These are phyloP conservation scores for Ammospiza nelsoni DNA, from an alignment of 2,113 vertebrate genomes.

Conservation along the genomic window DNA sequence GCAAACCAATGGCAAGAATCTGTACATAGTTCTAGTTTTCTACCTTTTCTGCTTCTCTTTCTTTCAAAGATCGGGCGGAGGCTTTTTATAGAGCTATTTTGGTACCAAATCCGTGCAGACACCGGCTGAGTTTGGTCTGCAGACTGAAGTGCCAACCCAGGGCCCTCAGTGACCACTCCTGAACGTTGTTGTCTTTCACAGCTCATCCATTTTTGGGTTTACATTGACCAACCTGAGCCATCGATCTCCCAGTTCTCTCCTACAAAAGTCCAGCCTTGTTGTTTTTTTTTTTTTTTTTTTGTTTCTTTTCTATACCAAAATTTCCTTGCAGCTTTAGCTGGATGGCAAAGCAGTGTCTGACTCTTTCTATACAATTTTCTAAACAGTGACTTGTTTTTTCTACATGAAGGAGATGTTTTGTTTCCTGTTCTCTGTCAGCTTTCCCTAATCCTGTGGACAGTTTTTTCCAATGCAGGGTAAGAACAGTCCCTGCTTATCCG, in stretches of 20 bases:
- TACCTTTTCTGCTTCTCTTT: slow-evolving; percentile 56
- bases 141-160: slow-evolving; percentile 67
- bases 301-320: not conserved
- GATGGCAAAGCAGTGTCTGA: slow-evolving; percentile 35
- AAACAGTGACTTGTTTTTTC: slow-evolving; percentile 20
- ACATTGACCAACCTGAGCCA: slow-evolving; percentile 53
- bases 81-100: slow-evolving; percentile 65
- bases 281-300: not conserved
- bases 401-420: slow-evolving; percentile 27
- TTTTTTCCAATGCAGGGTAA: not conserved
- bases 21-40: slow-evolving; percentile 69
- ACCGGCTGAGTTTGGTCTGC: not conserved
- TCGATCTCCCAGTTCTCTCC: not conserved
- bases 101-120: slow-evolving; percentile 46
- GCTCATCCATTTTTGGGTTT: slow-evolving; percentile 51
- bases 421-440: not conserved
- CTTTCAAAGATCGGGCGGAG: slow-evolving; percentile 35
- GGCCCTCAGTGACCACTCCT: slow-evolving; percentile 53
- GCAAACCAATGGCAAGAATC: slow-evolving; percentile 39
- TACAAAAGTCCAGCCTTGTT: not conserved
- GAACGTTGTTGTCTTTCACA: slow-evolving; percentile 21
- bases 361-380: slow-evolving; percentile 44
- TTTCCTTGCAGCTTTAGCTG: not conserved
- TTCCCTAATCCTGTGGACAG: not conserved
- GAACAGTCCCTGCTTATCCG: not conserved